A percentile compares a stretch with the other conserved stretches of the same genome.
Evolutionary conservation across 2,888 invertebrate species (phyloP).

Genomic region (Melinopterus prodromus): DNA sequence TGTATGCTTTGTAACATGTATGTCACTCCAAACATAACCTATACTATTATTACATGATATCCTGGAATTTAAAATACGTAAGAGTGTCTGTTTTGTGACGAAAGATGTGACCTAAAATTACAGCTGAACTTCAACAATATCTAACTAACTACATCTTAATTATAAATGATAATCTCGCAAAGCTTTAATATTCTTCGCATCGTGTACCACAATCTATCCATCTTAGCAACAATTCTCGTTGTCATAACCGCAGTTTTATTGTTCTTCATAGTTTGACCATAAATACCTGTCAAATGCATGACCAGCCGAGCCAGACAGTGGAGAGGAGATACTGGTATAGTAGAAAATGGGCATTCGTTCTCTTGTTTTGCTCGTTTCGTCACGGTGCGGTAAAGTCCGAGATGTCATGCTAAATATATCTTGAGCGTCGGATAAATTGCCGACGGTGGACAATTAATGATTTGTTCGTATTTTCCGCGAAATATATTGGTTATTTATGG

Average conservation of each 20-base stretch:
- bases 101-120: no score
- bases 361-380: constrained; percentile 21
- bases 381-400: constrained; percentile 10
- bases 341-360: not conserved
- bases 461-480: constrained; percentile 35
- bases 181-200: no score
- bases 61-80: no score
- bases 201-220: no score
- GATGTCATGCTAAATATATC: constrained; percentile 22
- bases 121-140: no score
- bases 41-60: no score
- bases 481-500: constrained; percentile 37
- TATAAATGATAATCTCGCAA: no score
- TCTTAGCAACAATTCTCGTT: not conserved
- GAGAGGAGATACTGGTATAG: not conserved
- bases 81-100: no score
- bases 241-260: not conserved
- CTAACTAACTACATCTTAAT: no score
- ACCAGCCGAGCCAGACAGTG: not conserved
- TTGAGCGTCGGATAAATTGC: constrained; percentile 33
- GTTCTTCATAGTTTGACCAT: constrained; percentile 11
- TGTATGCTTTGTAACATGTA: no score
- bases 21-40: no score
- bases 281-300: constrained; percentile 18
- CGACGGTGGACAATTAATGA: constrained; percentile 34